Evolutionary conservation across 2,797 vertebrate species (phyloP), one percentile per base, ranked within the genome.

Genomic region (Rhincodon typus): DNA sequence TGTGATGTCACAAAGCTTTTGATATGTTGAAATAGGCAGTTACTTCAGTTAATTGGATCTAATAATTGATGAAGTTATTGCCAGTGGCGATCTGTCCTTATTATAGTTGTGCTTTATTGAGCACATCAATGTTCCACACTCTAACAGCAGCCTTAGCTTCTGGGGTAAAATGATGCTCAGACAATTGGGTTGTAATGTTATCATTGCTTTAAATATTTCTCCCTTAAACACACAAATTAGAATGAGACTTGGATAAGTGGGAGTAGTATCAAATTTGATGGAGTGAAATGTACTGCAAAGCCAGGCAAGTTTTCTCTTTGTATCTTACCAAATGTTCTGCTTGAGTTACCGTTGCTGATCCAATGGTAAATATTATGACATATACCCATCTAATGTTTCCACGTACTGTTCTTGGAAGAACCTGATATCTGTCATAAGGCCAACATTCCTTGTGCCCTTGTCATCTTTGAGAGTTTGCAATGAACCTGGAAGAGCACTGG

Each of bases 11-110:
- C 90, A 27, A 93, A 12, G 38, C 34, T 42, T 93, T 69, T 93
- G 90, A 93, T 69, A 27, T 69, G 90, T 93, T 69, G n/a, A n/a
- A 93, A 93, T n/a, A 69, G n/a, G 66, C 90, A 93, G 66, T 93
- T 93, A 42, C 90, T 93, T 93, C 67, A 69, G 17, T 93, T 93
- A 67, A 93, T 93, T 93, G 21, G 90, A 25, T 93, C 90, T 93
- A 93, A 69, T 93, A 69, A 69, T 93, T 69, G 90, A 69, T 69
- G 19, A 42, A 93, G 66, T 69, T 69, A 93, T 93, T 93, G 23
- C 66, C 66, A 69, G 21, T 93, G 62, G 66, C 66, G 25, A 27
- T 42, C 38, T 10, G 38, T 42, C 66, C 66, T 42, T 53, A 53
- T 25, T 94, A 34, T 50, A 74, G 12, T 53, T 94, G 69, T 94